Percentiles rank a stretch among this genome's conserved stretches.
These are phyloP conservation scores for Antennarius maculatus DNA, from an alignment of 2,797 vertebrate species.

Conservation along the genomic window DNA sequence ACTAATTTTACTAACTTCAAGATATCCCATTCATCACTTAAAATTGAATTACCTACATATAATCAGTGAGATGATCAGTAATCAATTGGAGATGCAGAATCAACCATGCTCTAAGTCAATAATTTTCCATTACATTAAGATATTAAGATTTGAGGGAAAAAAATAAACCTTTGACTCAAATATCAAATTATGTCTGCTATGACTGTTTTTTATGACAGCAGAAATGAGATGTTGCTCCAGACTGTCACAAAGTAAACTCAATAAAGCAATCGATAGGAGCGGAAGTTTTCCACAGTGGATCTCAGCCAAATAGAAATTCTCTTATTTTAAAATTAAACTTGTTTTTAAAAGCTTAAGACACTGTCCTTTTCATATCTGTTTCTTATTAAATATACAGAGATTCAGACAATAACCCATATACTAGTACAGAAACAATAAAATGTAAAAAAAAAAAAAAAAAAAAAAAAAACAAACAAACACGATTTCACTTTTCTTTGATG, in stretches of 20 bases:
- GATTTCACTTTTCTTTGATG: conserved; percentile 31
- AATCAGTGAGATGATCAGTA: conserved; percentile 14
- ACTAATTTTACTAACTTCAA: not conserved
- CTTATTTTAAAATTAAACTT: conserved; percentile 27
- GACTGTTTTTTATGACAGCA: conserved; percentile 54
- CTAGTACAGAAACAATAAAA: not conserved
- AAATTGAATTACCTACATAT: conserved; percentile 1
- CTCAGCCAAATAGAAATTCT: conserved; percentile 10
- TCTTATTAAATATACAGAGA: not conserved
- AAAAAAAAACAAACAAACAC: conserved; percentile 15
- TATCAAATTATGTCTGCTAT: conserved; percentile 60
- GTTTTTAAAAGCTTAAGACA: conserved; percentile 8
- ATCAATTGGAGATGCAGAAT: conserved; percentile 6
- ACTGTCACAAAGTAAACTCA: conserved; percentile 56
- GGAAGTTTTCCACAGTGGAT: conserved; percentile 53
- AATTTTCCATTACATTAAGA: conserved; percentile 8
- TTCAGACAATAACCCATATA: not conserved
- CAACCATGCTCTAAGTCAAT: conserved; percentile 6
- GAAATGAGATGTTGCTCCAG: conserved; percentile 58
- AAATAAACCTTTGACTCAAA: conserved; percentile 39
- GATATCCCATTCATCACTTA: not conserved
- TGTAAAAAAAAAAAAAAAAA: conserved; percentile 16
- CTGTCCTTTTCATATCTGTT: not conserved
- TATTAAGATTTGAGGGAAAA: conserved; percentile 18
- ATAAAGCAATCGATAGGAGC: conserved; percentile 64